Evolutionary conservation across 2,797 vertebrate genomes (phyloP), one percentile per base, ranked within the genome.

Genomic region (Acanthiza pusilla): DNA sequence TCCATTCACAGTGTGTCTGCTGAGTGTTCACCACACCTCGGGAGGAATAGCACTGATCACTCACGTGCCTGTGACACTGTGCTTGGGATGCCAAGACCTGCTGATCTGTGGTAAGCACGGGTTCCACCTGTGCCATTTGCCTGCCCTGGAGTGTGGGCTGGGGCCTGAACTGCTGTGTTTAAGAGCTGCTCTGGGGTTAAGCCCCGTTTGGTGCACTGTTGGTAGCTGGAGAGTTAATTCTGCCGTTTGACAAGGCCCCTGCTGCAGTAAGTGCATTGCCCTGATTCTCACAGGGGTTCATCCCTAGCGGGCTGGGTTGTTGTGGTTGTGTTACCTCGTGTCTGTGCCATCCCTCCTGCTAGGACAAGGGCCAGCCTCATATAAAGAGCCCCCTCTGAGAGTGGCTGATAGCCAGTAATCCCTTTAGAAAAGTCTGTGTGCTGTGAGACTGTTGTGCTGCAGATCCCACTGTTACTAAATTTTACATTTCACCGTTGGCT

Each of bases 381-480:
- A 29, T 50, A 25, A 80, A 82, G 85, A 93, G 42, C 38, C 74
- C 79, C 53, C 61, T 94, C 80, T 60, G 88, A 87, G 80, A 26
- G 75, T 55, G 89, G 55, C 93, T 92, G 93, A 23, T 87, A 81
- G 94, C 50, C 88, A 94, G 80, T 76, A 91, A 87, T 91, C 63
- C 84, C 86, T 71, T 90, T 16, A 58, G 93, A 82, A 81, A 74
- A 82, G 76, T 13, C 85, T 81, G 43, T 66, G 63, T 5, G 4
- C 53, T 91, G 48, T 0, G 18, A 57, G 71, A 42, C 55, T 63
- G 74, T 34, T 72, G 87, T 68, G 68, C 68, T 88, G 72, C 79
- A 75, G 82, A 84, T 86, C 80, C 45, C 51, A 62, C 75, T 79
- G 80, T 82, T 88, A 21, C 53, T 94, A 80, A 89, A 94, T 89